These are phyloP conservation scores for Pocillopora verrucosa DNA, from an alignment of 64 coral and sea anemone species.

Conservation along the genomic window DNA sequence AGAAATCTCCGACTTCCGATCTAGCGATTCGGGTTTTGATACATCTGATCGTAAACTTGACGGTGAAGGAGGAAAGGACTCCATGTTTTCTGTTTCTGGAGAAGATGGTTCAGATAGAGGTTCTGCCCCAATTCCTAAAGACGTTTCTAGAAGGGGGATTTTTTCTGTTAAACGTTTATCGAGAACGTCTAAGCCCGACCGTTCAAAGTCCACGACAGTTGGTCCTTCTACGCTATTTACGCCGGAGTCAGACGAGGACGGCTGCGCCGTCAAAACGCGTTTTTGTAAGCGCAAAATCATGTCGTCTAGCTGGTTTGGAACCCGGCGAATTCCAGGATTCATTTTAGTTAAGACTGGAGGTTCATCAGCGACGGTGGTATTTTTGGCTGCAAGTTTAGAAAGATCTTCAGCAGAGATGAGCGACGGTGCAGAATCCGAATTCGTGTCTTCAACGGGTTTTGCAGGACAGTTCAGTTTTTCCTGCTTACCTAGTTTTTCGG, in stretches of 20 bases:
- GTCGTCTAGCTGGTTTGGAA: conserved; percentile 39
- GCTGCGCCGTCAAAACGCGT: conserved; percentile 38
- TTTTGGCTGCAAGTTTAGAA: conserved; percentile 74
- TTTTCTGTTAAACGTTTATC: conserved; percentile 14
- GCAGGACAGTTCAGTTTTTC: not conserved
- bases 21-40: conserved; percentile 34
- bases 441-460: not conserved
- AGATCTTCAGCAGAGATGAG: conserved; percentile 87
- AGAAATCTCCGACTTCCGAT: conserved; percentile 36
- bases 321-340: conserved; percentile 21
- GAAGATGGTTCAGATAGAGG: conserved; percentile 53
- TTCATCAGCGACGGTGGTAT: conserved; percentile 63
- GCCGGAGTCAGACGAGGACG: conserved; percentile 2
- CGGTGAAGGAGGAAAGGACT: conserved; percentile 43
- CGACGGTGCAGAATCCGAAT: conserved; percentile 51
- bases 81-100: conserved; percentile 66
- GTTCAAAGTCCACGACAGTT: conserved; percentile 7
- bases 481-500: conserved; percentile 5
- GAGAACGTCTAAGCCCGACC: not conserved
- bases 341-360: conserved; percentile 81
- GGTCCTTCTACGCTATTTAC: not conserved
- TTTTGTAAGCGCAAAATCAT: conserved; percentile 73
- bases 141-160: not conserved
- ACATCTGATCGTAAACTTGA: conserved; percentile 55
- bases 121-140: conserved; percentile 32